Evolutionary conservation across 2,797 vertebrate species (phyloP).

Genomic region (Aselliscus stoliczkanus): DNA sequence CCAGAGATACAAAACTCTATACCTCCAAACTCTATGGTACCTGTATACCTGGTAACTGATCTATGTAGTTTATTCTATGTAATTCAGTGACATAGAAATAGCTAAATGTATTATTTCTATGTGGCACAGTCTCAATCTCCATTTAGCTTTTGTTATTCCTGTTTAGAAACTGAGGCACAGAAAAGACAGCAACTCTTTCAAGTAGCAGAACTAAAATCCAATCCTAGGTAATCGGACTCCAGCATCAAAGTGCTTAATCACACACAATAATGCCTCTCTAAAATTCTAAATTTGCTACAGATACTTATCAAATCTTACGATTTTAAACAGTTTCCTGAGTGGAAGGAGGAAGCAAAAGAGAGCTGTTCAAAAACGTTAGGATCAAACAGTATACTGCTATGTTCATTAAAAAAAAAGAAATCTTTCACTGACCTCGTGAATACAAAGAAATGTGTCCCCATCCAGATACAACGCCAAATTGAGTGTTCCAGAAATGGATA

Average conservation of each 20-base stretch:
- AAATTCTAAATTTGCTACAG: constrained; percentile 48
- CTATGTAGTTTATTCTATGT: not conserved
- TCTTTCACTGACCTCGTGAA: not conserved
- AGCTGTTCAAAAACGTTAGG: constrained; percentile 35
- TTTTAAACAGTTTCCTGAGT: constrained; percentile 48
- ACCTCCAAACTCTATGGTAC: not conserved
- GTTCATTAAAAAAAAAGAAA: not conserved
- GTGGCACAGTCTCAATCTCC: not conserved
- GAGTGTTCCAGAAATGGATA: constrained; percentile 30
- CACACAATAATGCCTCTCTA: not conserved
- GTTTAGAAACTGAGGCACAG: not conserved
- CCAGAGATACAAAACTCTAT: not conserved
- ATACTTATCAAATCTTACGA: constrained; percentile 29
- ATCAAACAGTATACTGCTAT: constrained; percentile 18
- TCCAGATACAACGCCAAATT: constrained; percentile 3
- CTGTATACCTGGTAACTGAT: not conserved
- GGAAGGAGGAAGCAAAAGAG: not conserved
- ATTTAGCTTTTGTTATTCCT: not conserved
- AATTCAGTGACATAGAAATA: not conserved
- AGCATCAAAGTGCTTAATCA: constrained; percentile 25
- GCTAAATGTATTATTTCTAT: not conserved
- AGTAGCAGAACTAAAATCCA: not conserved
- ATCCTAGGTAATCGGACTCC: not conserved
- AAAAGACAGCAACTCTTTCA: not conserved
- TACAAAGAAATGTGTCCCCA: not conserved